phyloP scores from a whole-genome alignment of 64 coral and sea anemone genomes.

The Dendronephthya gigantea region DNA sequence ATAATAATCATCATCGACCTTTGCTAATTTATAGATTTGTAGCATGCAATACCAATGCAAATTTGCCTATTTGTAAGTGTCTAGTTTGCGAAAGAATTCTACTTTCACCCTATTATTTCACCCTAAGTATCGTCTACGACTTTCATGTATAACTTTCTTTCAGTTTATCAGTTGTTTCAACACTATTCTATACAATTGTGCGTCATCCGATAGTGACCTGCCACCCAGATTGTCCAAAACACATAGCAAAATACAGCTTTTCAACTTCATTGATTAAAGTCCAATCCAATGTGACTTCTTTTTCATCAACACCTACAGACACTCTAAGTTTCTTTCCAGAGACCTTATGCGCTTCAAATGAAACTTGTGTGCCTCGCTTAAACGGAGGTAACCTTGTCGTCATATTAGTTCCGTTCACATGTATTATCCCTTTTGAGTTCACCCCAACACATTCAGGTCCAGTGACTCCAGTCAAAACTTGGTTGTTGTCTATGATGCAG shows the following conservation, averaged over 20 bases:
- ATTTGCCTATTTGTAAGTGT: no score
- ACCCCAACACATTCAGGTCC: conserved; percentile 71
- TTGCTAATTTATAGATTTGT: no score
- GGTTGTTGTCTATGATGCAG: conserved; percentile 79
- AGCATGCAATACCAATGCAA: no score
- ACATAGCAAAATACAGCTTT: conserved; percentile 94
- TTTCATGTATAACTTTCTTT: no score
- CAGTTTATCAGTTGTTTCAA: background rate
- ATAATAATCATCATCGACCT: no score
- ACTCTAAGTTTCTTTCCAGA: conserved; percentile 58
- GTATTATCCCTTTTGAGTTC: conserved; percentile 85
- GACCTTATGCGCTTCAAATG: conserved; percentile 68
- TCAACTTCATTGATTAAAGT: conserved; percentile 49
- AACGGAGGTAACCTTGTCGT: conserved; percentile 78
- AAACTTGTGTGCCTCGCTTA: conserved; percentile 61
- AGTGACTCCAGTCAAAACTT: conserved; percentile 68
- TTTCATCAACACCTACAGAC: conserved; percentile 88
- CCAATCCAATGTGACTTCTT: conserved; percentile 98
- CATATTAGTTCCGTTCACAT: conserved; percentile 80
- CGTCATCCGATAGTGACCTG: conserved; percentile 52
- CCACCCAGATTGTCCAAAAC: conserved; percentile 95
- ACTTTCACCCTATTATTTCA: no score
- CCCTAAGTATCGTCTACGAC: no score
- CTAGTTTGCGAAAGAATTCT: no score
- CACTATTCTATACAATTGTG: background rate